These are phyloP conservation scores for Stomatorhinus ivindoensis DNA, from an alignment of 2,113 vertebrate species.

Conservation along the genomic window DNA sequence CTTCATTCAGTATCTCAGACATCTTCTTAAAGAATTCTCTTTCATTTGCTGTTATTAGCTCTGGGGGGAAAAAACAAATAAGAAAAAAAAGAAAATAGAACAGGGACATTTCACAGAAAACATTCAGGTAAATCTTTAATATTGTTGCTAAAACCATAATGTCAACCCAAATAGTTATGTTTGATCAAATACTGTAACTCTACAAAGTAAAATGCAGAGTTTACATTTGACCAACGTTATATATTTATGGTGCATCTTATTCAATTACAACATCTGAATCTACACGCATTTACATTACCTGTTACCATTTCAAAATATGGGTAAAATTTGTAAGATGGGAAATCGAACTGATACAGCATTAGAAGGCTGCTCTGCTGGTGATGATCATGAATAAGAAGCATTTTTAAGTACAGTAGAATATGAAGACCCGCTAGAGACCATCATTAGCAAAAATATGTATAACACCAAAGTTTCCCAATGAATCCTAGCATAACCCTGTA, in stretches of 20 bases:
- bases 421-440: not conserved
- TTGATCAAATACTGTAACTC: not conserved
- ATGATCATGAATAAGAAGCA: not conserved
- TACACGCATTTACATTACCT: not conserved
- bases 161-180: slow-evolving; percentile 4
- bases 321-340: not conserved
- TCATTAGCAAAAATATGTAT: not conserved
- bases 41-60: slow-evolving; percentile 50
- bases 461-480: not conserved
- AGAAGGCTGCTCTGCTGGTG: not conserved
- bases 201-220: not conserved
- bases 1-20: slow-evolving; percentile 61
- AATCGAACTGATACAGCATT: not conserved
- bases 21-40: slow-evolving; percentile 55
- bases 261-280: not conserved
- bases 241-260: not conserved
- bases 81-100: no score
- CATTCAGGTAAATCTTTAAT: not conserved
- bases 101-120: not conserved
- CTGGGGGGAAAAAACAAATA: slow-evolving; percentile 52
- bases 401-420: not conserved
- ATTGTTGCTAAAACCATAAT: slow-evolving; percentile 8
- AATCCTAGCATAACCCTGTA: not conserved
- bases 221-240: not conserved
- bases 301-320: not conserved